Conservation (phyloP, 1,140 invertebrate species). For the Lineus longissimus region DNA sequence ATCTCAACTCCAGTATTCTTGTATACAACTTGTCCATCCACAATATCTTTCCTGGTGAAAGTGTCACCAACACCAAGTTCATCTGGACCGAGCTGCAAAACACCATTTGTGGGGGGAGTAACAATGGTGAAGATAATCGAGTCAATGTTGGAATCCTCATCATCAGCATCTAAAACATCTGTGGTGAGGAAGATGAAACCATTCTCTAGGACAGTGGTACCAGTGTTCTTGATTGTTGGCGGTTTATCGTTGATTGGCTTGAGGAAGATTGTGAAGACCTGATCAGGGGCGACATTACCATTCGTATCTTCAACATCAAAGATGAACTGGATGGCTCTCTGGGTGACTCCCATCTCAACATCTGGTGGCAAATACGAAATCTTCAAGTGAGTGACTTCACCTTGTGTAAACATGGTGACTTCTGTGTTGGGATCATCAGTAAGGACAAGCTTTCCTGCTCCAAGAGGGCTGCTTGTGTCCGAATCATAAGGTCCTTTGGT, state of each 20-base stretch:
- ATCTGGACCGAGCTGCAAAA: slow-evolving; percentile 26
- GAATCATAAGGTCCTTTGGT: slow-evolving; percentile 43
- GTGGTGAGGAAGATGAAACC: slow-evolving; percentile 37
- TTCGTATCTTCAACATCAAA: slow-evolving; percentile 49
- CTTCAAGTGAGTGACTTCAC: slow-evolving; percentile 52
- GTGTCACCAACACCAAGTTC: slow-evolving; percentile 35
- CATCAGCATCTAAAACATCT: slow-evolving; percentile 44
- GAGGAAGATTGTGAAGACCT: slow-evolving; percentile 47
- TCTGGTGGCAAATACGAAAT: slow-evolving; percentile 51
- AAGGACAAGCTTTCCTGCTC: slow-evolving; percentile 45
- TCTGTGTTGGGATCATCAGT: slow-evolving; percentile 38
- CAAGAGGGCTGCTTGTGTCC: slow-evolving; percentile 38
- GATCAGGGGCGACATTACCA: slow-evolving; percentile 44
- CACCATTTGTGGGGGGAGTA: slow-evolving; percentile 37
- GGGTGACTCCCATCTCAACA: slow-evolving; percentile 47
- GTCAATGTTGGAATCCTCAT: slow-evolving; percentile 44
- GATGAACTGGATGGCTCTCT: slow-evolving; percentile 48
- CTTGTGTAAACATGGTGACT: slow-evolving; percentile 47
- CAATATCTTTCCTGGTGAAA: slow-evolving; percentile 43
- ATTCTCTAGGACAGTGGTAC: slow-evolving; percentile 44
- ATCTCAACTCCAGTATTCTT: slow-evolving; percentile 30
- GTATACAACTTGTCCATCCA: slow-evolving; percentile 43
- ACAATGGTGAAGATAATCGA: slow-evolving; percentile 40
- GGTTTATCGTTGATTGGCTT: slow-evolving; percentile 53
- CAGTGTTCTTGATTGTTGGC: slow-evolving; percentile 44